Percentiles rank a stretch among this genome's conserved stretches.
phyloP scores from a whole-genome alignment of 2,888 invertebrate genomes.

The Camptogramma bilineatum region DNA sequence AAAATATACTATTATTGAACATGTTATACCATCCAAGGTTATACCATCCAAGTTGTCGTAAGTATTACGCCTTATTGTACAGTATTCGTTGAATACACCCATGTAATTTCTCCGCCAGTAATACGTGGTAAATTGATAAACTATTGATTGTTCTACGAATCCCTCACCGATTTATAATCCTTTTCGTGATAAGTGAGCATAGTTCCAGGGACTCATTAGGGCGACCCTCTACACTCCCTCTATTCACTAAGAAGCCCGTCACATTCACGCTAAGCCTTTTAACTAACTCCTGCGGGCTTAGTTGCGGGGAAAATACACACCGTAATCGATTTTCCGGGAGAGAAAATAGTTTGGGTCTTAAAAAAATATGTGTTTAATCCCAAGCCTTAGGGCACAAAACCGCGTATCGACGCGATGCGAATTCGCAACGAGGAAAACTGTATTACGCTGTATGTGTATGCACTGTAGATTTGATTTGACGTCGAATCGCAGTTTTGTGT shows the following conservation, averaged over 20 bases:
- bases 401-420: no score
- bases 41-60: no score
- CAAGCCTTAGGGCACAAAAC: no score
- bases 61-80: no score
- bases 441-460: no score
- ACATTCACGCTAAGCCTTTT: neutral
- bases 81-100: constrained; percentile 10
- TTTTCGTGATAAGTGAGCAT: neutral
- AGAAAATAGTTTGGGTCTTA: neutral
- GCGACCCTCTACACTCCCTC: constrained; percentile 18
- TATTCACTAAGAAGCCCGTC: neutral
- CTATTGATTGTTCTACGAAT: constrained; percentile 12
- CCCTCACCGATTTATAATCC: neutral
- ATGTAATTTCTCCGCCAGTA: constrained; percentile 1
- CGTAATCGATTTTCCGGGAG: neutral
- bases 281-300: neutral
- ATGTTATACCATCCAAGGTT: no score
- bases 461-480: no score
- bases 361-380: no score
- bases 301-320: neutral
- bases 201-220: constrained; percentile 28
- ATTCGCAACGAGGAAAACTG: no score
- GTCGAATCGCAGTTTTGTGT: no score
- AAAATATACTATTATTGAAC: no score
- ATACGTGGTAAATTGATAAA: neutral